Evolutionary conservation across 2,888 invertebrate species (phyloP).

Genomic region (Drosophila cognata): DNA sequence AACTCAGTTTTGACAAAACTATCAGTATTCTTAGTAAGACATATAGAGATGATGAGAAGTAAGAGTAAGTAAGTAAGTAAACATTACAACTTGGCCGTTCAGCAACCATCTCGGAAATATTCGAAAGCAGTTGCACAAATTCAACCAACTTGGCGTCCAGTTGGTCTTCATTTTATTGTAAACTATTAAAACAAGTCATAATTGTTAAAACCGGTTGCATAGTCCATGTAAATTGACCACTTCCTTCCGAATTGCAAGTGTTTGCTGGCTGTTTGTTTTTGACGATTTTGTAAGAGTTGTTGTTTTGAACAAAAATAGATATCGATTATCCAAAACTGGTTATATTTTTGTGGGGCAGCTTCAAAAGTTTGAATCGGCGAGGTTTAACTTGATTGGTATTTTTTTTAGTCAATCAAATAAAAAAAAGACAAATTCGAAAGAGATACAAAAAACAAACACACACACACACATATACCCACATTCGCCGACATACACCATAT

Average conservation of each 20-base stretch:
- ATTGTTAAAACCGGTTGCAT: slow-evolving; percentile 24
- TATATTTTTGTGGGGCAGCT: slow-evolving; percentile 44
- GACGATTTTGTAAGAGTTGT: slow-evolving; percentile 39
- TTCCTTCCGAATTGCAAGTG: slow-evolving; percentile 71
- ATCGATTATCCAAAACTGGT: slow-evolving; percentile 43
- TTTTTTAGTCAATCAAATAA: slow-evolving; percentile 5
- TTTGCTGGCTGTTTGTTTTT: slow-evolving; percentile 16
- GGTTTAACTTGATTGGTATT: not conserved
- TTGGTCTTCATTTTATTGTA: not conserved
- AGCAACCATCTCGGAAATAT: not conserved
- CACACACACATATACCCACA: not conserved
- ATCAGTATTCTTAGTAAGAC: not conserved
- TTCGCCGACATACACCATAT: not conserved
- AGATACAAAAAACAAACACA: not conserved
- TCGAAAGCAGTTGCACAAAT: not conserved
- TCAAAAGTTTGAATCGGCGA: slow-evolving; percentile 39
- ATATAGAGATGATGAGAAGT: not conserved
- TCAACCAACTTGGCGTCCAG: not conserved
- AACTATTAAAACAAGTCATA: not conserved
- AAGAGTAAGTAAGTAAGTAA: not conserved
- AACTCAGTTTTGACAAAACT: not conserved
- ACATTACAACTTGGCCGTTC: not conserved
- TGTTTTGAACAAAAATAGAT: slow-evolving; percentile 41
- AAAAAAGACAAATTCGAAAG: not conserved
- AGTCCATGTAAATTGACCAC: slow-evolving; percentile 52